Evolutionary conservation across 2,113 vertebrate species (phyloP), one percentile per base, ranked within the genome.

Genomic region (Morone saxatilis): DNA sequence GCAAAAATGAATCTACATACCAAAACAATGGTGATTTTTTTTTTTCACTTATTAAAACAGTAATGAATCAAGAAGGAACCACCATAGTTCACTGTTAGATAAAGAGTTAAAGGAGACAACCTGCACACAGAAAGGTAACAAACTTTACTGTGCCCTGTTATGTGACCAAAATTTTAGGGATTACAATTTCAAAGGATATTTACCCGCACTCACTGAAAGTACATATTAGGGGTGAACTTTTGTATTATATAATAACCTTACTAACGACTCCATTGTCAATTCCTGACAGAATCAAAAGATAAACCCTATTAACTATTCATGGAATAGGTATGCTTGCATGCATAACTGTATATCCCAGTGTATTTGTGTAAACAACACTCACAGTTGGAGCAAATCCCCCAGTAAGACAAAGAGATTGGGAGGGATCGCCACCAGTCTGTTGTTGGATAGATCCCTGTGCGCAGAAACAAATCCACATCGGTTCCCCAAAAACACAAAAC

Each of bases 351-450:
- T 7, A 57, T 72, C 54, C 22, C 31, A 53, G 16, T 41, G 77
- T 48, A 62, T 78, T 62, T 59, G n/a, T 69, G n/a, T 62, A 59
- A 72, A 47, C 19, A 40, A 5, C 62, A 95, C 98, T 99, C 97
- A 99, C 98, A 99, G 93, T 94, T 98, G 97, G 70, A 98, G 96
- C 85, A 99, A 96, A 77, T 98, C 97, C 90, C 95, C 96, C 60
- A 99, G 94, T 85, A 96, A 92, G 81, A 97, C 94, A 89, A 99
- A 98, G 82, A 98, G 85, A 84, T 95, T 86, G 0, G 93, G 92
- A 65, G 97, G 94, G 82, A 99, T 96, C 0, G 88, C 93, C 94
- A 96, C 93, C 91, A 99, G 96, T 92, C 93, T 95, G 95, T 99
- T 99, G 90, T 76, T 96, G 91, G 96, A 97, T 83, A 99, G 93